These are phyloP conservation scores for Dorcus parallelipipedus DNA, from an alignment of 2,888 invertebrate species.

Conservation along the genomic window DNA sequence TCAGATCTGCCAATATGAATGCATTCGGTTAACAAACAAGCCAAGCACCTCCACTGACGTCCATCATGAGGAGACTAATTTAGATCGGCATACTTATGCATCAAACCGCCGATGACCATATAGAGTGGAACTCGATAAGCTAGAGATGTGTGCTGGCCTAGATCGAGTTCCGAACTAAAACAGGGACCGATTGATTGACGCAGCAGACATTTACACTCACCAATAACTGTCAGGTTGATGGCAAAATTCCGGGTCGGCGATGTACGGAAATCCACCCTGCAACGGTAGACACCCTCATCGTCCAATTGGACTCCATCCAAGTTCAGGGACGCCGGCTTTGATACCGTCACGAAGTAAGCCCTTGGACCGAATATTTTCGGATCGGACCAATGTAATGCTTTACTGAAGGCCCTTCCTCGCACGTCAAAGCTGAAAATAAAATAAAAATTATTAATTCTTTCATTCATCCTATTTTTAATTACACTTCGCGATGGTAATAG, in stretches of 20 bases:
- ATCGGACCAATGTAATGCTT: slow-evolving; percentile 82
- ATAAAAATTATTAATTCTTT: too few species aligned
- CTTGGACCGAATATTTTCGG: slow-evolving; percentile 78
- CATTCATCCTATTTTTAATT: too few species aligned
- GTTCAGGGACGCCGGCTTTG: slow-evolving; percentile 76
- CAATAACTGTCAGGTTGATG: slow-evolving; percentile 85
- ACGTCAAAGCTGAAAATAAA: slow-evolving; percentile 74
- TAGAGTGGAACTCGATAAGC: too few species aligned
- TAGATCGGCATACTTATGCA: too few species aligned
- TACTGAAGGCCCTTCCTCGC: slow-evolving; percentile 74
- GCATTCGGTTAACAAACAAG: too few species aligned
- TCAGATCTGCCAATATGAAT: too few species aligned
- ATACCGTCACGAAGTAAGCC: slow-evolving; percentile 79
- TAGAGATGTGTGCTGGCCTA: too few species aligned
- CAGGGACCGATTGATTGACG: slow-evolving; percentile 12
- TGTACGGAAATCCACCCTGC: slow-evolving; percentile 86
- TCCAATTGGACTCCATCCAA: slow-evolving; percentile 80
- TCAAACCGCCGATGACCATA: too few species aligned
- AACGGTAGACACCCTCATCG: slow-evolving; percentile 84
- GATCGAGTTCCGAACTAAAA: slow-evolving; percentile 4
- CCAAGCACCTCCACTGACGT: too few species aligned
- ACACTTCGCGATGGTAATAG: too few species aligned
- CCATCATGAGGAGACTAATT: too few species aligned
- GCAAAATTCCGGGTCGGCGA: slow-evolving; percentile 86
- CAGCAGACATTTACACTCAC: slow-evolving; percentile 56